Conservation (phyloP, 2,113 vertebrate genomes). For the Halcyon senegalensis region DNA sequence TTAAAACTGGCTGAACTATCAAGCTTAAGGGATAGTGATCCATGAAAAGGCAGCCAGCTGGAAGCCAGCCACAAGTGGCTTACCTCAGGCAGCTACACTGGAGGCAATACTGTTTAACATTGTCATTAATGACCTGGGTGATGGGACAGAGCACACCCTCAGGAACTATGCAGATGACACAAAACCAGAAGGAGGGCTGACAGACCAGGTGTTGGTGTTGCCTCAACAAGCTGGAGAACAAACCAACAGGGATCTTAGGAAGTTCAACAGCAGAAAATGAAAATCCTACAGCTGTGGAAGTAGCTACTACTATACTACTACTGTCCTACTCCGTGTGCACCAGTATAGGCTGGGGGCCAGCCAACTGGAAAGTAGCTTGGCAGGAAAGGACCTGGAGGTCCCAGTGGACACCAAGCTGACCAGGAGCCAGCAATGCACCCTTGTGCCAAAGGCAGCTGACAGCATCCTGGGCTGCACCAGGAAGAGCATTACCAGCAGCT, state of each 20-base stretch:
- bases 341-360: not conserved
- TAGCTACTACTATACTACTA: not conserved
- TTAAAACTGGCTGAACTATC: not conserved
- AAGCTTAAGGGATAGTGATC: not conserved
- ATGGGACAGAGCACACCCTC: not conserved
- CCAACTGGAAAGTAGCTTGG: not conserved
- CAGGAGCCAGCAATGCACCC: not conserved
- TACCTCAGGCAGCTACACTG: not conserved
- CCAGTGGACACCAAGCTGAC: not conserved
- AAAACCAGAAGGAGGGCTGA: not conserved
- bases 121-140: not conserved
- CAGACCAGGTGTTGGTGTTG: not conserved
- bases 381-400: not conserved
- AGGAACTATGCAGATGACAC: not conserved
- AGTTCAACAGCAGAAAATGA: not conserved
- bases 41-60: not conserved
- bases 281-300: not conserved
- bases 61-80: not conserved
- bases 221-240: not conserved
- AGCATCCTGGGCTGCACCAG: not conserved
- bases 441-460: not conserved
- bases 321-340: not conserved
- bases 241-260: fast-evolving
- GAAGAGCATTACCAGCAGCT: not conserved
- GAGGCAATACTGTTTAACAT: not conserved